A percentile compares a stretch with the other conserved stretches of the same genome.
These are phyloP conservation scores for Lydus trimaculatus DNA, from an alignment of 2,888 invertebrate genomes.

Conservation along the genomic window DNA sequence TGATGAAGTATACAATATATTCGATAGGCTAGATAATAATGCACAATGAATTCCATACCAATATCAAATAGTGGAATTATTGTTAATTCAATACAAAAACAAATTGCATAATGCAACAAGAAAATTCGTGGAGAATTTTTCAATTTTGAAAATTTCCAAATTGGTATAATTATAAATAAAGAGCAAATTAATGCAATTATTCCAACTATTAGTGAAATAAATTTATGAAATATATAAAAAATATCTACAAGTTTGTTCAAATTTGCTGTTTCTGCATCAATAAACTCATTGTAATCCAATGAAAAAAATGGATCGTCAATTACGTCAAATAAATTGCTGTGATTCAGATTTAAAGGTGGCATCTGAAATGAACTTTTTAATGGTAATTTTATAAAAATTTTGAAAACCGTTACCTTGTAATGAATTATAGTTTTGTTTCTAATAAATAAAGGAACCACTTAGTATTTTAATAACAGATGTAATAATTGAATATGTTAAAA, in stretches of 20 bases:
- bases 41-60: not conserved
- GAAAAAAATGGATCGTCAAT: not conserved
- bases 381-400: not conserved
- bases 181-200: not conserved
- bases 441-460: not conserved
- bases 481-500: not conserved
- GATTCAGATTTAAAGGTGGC: not conserved
- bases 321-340: not conserved
- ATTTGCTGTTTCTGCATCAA: not conserved
- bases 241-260: not conserved
- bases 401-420: not conserved
- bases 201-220: not conserved
- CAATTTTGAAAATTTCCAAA: not conserved
- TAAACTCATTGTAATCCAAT: not conserved
- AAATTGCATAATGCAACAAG: not conserved
- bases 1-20: not conserved
- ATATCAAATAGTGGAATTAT: not conserved
- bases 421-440: not conserved
- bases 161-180: not conserved
- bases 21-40: not conserved
- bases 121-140: not conserved
- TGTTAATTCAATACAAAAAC: not conserved
- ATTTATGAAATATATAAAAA: not conserved
- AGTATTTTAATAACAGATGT: not conserved
- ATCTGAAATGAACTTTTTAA: not conserved